Evolutionary conservation across 2,888 invertebrate species (phyloP).

Genomic region (Trileptium ribeirensis): DNA sequence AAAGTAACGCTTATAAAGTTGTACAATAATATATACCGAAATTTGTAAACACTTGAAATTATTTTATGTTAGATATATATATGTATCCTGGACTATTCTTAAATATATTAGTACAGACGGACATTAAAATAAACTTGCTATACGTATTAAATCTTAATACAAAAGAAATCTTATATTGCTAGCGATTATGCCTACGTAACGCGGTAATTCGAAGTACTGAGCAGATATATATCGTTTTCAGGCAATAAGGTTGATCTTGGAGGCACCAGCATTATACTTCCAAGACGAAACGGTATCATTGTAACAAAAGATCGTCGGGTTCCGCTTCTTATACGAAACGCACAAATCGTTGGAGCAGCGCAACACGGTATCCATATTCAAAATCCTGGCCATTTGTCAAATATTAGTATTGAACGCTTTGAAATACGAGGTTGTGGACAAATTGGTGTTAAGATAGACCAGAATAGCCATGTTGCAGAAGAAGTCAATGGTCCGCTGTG

Average conservation of each 20-base stretch:
- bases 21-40: no score
- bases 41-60: no score
- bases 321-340: neutral
- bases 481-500: neutral
- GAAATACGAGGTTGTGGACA: neutral
- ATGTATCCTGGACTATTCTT: no score
- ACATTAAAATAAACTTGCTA: no score
- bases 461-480: neutral
- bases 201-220: no score
- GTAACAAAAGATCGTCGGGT: neutral
- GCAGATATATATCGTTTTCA: neutral
- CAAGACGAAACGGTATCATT: neutral
- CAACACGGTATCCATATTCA: conserved; percentile 11
- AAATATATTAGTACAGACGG: no score
- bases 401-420: neutral
- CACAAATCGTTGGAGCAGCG: neutral
- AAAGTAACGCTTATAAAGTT: no score
- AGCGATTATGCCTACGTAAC: no score
- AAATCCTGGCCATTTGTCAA: neutral
- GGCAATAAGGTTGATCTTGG: conserved; percentile 15
- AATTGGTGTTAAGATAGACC: neutral
- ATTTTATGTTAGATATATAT: no score
- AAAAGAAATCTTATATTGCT: no score
- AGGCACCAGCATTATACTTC: neutral
- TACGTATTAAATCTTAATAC: no score